Evolutionary conservation across 2,113 vertebrate genomes (phyloP).

Genomic region (Kryptolebias marmoratus): DNA sequence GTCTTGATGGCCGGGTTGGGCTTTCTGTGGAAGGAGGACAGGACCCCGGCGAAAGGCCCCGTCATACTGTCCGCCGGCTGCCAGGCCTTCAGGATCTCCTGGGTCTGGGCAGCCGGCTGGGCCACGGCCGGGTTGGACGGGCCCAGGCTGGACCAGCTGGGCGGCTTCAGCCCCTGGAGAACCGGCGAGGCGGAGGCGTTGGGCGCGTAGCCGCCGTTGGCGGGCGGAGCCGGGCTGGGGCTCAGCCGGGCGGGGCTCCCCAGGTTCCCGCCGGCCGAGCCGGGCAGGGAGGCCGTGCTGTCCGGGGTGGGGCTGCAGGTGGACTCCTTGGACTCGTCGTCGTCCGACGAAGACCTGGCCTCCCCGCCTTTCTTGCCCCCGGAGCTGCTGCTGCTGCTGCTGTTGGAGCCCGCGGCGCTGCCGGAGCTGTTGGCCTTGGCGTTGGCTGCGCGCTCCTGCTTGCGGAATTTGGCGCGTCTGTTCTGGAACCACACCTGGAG

Average conservation of each 20-base stretch:
- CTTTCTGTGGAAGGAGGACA: conserved; percentile 96
- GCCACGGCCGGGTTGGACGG: conserved; percentile 81
- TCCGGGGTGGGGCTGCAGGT: conserved; percentile 96
- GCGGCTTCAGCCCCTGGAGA: conserved; percentile 87
- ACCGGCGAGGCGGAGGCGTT: conserved; percentile 82
- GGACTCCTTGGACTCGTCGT: conserved; percentile 95
- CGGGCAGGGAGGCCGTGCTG: conserved; percentile 93
- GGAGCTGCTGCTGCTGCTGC: conserved; percentile 53
- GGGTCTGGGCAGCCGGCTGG: conserved; percentile 76
- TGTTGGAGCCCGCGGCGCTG: conserved; percentile 56
- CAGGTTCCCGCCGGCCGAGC: conserved; percentile 81
- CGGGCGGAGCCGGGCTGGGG: conserved; percentile 85
- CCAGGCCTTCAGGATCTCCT: conserved; percentile 94
- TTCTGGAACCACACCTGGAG: conserved; percentile 97
- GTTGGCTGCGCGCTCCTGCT: conserved; percentile 93
- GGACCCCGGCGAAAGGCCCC: conserved; percentile 93
- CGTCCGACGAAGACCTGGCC: conserved; percentile 88
- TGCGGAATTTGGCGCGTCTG: conserved; percentile 94
- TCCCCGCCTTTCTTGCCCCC: conserved; percentile 84
- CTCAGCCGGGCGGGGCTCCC: conserved; percentile 91
- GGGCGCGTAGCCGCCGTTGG: conserved; percentile 74
- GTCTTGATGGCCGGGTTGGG: conserved; percentile 87
- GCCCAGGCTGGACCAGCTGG: conserved; percentile 86
- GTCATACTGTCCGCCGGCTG: conserved; percentile 90
- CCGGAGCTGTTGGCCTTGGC: conserved; percentile 81